Evolutionary conservation across 2,113 vertebrate genomes (phyloP).

Genomic region (Hemiprocne comata): DNA sequence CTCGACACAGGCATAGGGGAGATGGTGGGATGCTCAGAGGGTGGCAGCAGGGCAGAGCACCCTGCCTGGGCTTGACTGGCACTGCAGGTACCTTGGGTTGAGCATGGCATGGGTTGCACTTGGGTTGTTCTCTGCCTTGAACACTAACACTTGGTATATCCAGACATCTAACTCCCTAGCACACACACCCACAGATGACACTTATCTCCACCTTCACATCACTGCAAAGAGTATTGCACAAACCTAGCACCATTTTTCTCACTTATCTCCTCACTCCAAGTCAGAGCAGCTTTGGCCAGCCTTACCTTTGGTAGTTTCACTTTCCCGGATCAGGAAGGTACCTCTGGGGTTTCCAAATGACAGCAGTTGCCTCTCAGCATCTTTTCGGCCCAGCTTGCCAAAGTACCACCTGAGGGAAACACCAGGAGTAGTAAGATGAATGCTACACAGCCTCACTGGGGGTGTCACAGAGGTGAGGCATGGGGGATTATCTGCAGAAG

Average conservation of each 20-base stretch:
- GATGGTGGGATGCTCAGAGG: background rate
- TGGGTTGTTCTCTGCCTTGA: background rate
- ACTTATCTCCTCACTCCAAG: background rate
- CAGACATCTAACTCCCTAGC: background rate
- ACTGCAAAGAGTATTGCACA: background rate
- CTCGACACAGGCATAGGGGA: fast-evolving
- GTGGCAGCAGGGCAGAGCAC: background rate
- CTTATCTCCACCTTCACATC: background rate
- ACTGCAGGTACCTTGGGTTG: background rate
- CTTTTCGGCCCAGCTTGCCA: slow-evolving; percentile 96
- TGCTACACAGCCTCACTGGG: background rate
- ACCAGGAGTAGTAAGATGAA: background rate
- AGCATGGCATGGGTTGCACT: background rate
- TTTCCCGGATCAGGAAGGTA: slow-evolving; percentile 96
- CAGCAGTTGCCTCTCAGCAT: slow-evolving; percentile 95
- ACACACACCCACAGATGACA: background rate
- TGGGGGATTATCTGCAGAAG: background rate
- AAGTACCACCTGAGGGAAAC: slow-evolving; percentile 90
- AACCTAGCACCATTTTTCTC: background rate
- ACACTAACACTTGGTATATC: background rate
- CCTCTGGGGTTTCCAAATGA: slow-evolving; percentile 92
- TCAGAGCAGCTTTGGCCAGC: background rate
- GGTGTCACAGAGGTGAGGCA: background rate
- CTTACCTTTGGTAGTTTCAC: slow-evolving; percentile 97
- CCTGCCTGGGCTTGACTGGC: background rate